Conservation (phyloP, 2,113 vertebrate species). For the Halichoeres trimaculatus region DNA sequence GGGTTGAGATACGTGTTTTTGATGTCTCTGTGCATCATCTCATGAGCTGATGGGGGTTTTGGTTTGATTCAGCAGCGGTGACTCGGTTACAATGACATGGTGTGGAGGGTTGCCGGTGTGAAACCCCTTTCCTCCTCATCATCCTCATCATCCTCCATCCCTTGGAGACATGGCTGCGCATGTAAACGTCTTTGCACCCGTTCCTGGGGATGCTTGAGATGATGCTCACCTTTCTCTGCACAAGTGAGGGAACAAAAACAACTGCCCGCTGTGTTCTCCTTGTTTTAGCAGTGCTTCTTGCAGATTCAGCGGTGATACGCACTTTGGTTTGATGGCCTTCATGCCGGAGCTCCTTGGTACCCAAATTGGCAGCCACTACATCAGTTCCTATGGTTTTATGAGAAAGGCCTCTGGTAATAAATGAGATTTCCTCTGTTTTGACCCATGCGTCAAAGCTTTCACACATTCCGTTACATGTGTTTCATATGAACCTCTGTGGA, state of each 20-base stretch:
- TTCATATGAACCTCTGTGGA: neutral
- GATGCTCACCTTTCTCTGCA: neutral
- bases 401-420: neutral
- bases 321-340: neutral
- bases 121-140: neutral
- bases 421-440: neutral
- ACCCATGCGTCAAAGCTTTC: neutral
- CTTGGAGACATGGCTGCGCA: constrained; percentile 39
- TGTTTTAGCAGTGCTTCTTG: neutral
- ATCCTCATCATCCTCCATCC: neutral
- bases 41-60: neutral
- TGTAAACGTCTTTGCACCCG: constrained; percentile 39
- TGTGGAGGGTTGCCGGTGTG: constrained; percentile 44
- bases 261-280: neutral
- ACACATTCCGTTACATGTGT: constrained; percentile 49
- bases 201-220: constrained; percentile 13
- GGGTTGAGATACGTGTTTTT: neutral
- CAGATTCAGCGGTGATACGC: neutral
- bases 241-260: neutral
- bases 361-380: neutral
- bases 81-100: neutral
- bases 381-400: neutral
- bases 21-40: neutral
- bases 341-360: neutral
- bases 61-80: neutral